Base-by-base conservation (phyloP, 2,113 vertebrate species). In the Cygnus atratus region DNA sequence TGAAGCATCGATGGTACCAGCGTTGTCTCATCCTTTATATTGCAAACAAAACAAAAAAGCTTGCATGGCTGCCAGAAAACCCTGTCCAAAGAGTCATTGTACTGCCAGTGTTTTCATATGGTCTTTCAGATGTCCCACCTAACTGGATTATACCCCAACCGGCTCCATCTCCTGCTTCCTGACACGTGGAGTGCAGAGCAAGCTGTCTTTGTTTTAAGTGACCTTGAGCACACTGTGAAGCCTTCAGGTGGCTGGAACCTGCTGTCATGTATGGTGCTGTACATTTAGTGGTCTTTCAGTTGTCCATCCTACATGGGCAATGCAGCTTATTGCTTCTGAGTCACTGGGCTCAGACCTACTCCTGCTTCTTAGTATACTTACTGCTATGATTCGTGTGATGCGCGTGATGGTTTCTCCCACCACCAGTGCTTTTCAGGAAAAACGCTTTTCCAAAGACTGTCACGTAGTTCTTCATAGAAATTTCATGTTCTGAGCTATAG, bases 141-240 rank as follows among this genome's bases (percentile, higher is more conserved):
- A 39, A 58, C 31, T 67, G 46, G n/a, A 9, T 50, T 61, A 3
- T 41, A 22, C n/a, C 33, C 35, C 44, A 29, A 7, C 16, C 37
- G 65, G 33, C 39, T 91, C 62, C 77, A n/a, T 55, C 63, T 55
- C 17, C 55, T 82, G 24, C 41, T 71, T 65, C 50, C 59, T 67
- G 62, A 59, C 33, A 46, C 26, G 5, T 0, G 3, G 25, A 75
- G 29, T 14, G 6, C 48, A 29, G 5, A 18, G 20, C 0, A 0
- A 63, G 48, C 43, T 65, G 59, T 39, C 33, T 62, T 41, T 1
- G 0, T 3, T 19, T 26, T 10, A 33, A 12, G 48, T 54, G 43
- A 61, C 87, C 84, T 93, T 37, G 73, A 61, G 73, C n/a, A 9
- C 6, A 1, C 54, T 19, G 50, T 16, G 68, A 35, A 48, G 65